phyloP scores from a whole-genome alignment of 2,797 vertebrate species.

The Darevskia nairensis region DNA sequence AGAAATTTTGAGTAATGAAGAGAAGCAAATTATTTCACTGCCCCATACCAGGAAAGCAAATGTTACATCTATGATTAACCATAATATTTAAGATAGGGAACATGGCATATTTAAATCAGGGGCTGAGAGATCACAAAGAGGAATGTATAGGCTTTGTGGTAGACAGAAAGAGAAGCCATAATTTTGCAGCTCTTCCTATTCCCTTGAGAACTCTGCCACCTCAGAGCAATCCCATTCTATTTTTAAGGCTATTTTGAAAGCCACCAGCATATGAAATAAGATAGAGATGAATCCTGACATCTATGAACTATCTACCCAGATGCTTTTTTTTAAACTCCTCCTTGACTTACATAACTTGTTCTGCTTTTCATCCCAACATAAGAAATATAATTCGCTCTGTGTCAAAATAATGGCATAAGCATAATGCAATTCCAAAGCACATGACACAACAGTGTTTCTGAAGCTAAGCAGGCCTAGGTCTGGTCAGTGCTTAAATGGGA shows the following conservation, averaged over 20 bases:
- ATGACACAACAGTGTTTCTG: neutral
- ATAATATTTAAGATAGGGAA: slow-evolving; percentile 61
- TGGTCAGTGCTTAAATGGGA: neutral
- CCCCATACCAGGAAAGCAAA: slow-evolving; percentile 70
- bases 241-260: slow-evolving; percentile 20
- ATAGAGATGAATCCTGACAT: slow-evolving; percentile 10
- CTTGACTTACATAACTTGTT: slow-evolving; percentile 61
- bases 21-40: slow-evolving; percentile 64
- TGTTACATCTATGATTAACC: slow-evolving; percentile 66
- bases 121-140: slow-evolving; percentile 42
- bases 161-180: slow-evolving; percentile 58
- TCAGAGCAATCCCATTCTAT: slow-evolving; percentile 37
- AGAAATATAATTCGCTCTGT: neutral
- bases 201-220: slow-evolving; percentile 40
- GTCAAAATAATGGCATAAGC: neutral
- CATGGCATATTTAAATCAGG: slow-evolving; percentile 65
- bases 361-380: slow-evolving; percentile 29
- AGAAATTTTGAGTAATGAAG: slow-evolving; percentile 68
- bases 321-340: neutral
- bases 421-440: neutral
- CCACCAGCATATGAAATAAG: slow-evolving; percentile 1
- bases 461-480: neutral
- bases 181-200: slow-evolving; percentile 59
- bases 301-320: slow-evolving; percentile 20
- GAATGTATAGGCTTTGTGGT: slow-evolving; percentile 49